Evolutionary conservation across 2,797 vertebrate species (phyloP).

Genomic region (Acrossocheilus fasciatus): DNA sequence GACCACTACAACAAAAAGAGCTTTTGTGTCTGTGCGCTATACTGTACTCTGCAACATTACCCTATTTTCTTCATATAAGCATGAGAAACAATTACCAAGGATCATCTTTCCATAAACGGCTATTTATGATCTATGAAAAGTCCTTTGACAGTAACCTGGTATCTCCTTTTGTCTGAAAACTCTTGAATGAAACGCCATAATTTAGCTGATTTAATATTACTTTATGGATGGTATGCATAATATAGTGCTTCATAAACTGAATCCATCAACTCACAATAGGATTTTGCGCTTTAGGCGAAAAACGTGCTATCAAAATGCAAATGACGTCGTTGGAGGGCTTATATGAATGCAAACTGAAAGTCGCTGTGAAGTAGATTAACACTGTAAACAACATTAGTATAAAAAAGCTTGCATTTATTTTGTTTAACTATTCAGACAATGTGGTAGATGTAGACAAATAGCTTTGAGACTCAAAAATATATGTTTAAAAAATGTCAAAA

Average conservation of each 20-base stretch:
- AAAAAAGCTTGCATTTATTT: background rate
- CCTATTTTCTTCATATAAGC: conserved; percentile 59
- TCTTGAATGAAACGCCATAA: background rate
- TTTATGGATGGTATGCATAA: conserved; percentile 50
- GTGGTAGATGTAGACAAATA: background rate
- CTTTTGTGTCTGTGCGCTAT: conserved; percentile 61
- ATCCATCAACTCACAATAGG: conserved; percentile 55
- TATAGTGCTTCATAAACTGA: conserved; percentile 62
- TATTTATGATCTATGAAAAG: conserved; percentile 2
- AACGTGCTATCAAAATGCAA: conserved; percentile 75
- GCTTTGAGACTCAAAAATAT: background rate
- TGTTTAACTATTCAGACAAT: background rate
- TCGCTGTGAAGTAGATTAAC: conserved; percentile 32
- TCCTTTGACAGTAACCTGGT: background rate
- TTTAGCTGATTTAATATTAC: conserved; percentile 60
- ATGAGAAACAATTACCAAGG: conserved; percentile 61
- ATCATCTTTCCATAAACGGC: conserved; percentile 45
- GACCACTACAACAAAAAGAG: conserved; percentile 73
- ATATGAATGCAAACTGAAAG: conserved; percentile 63
- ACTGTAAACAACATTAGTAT: conserved; percentile 1
- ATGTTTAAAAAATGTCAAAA: background rate
- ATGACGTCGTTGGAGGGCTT: conserved; percentile 59
- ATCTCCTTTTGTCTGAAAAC: conserved; percentile 18
- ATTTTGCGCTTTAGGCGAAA: conserved; percentile 69
- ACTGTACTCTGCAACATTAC: conserved; percentile 59